These are phyloP conservation scores for Potamarius usumacintae DNA, from an alignment of 2,113 vertebrate species.

Conservation along the genomic window DNA sequence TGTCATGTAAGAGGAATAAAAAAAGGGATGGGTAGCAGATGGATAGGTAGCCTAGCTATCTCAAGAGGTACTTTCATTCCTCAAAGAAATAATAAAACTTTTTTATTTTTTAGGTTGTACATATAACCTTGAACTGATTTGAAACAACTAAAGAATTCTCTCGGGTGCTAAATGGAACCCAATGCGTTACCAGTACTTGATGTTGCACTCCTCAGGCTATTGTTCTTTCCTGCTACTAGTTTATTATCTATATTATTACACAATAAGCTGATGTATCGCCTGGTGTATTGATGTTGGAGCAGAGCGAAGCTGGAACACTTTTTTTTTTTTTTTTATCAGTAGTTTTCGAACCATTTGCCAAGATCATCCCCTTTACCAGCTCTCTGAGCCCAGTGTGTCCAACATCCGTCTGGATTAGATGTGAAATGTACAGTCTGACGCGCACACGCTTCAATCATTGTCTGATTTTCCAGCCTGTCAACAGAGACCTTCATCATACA, in stretches of 20 bases:
- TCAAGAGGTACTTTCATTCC: neutral
- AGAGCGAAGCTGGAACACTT: neutral
- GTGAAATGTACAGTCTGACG: neutral
- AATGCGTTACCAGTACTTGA: neutral
- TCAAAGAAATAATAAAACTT: neutral
- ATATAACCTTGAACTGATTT: neutral
- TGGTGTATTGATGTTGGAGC: neutral
- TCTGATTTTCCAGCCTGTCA: slow-evolving; percentile 14
- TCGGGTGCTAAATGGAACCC: neutral
- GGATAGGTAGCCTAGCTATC: neutral
- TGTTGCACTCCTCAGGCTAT: neutral
- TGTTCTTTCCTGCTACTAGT: neutral
- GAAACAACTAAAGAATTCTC: neutral
- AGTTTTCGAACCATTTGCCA: neutral
- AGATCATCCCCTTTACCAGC: neutral
- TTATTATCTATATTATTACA: neutral
- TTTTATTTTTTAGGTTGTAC: neutral
- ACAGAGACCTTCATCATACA: neutral
- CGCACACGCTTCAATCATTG: slow-evolving; percentile 7
- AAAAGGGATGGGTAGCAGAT: neutral
- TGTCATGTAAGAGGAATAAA: neutral
- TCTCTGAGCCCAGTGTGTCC: neutral
- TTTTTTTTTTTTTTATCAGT: neutral
- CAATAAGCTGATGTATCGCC: neutral
- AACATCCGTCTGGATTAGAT: slow-evolving; percentile 32